Evolutionary conservation across 2,888 invertebrate species (phyloP).

Genomic region (Pegoplata infirma): DNA sequence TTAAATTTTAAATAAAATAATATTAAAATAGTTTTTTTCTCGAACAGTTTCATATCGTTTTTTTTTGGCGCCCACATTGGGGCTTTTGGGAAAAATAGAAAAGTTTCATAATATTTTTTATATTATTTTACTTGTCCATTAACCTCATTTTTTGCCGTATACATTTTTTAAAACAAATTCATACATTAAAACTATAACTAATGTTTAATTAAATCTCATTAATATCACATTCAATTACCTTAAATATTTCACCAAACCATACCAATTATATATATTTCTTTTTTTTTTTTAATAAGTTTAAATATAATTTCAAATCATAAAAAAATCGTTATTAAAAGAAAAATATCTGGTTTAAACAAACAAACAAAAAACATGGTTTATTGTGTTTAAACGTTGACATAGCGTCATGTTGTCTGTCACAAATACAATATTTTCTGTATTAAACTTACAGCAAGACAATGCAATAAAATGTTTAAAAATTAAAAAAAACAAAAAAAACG

Average conservation of each 20-base stretch:
- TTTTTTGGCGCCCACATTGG: too few relatives aligned
- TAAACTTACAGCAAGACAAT: not conserved
- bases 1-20: too few relatives aligned
- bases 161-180: not conserved
- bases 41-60: too few relatives aligned
- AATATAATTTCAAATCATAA: not conserved
- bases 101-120: too few relatives aligned
- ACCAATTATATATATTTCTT: slow-evolving; percentile 31
- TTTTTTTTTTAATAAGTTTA: too few relatives aligned
- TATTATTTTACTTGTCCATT: too few relatives aligned
- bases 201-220: slow-evolving; percentile 17
- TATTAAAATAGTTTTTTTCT: too few relatives aligned
- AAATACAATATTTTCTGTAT: not conserved
- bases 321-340: not conserved
- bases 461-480: not conserved
- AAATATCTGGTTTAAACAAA: not conserved
- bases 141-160: too few relatives aligned
- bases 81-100: too few relatives aligned
- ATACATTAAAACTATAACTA: not conserved
- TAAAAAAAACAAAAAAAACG: not conserved
- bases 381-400: slow-evolving; percentile 20
- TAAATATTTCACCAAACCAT: slow-evolving; percentile 12
- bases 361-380: slow-evolving; percentile 1
- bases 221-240: slow-evolving; percentile 20
- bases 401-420: slow-evolving; percentile 49